Conservation (phyloP, 2,113 vertebrate species). For the Grammatotria lemairii region DNA sequence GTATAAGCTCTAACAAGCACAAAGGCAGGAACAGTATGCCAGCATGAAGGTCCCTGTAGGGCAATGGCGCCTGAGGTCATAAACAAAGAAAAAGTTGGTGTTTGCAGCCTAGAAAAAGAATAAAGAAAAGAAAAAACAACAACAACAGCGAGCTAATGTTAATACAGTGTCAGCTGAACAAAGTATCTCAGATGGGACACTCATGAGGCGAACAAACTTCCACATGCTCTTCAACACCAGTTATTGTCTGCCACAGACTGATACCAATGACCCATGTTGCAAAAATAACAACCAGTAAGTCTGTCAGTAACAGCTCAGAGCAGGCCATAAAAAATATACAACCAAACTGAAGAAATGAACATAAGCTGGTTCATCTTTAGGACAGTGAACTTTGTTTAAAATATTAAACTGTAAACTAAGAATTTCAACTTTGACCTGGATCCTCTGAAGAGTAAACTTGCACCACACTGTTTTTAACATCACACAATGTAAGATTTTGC, state of each 20-base stretch:
- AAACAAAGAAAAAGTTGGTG: constrained; percentile 5
- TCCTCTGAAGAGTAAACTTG: background rate
- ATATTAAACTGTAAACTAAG: background rate
- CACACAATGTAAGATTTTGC: background rate
- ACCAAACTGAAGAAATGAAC: background rate
- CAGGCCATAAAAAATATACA: background rate
- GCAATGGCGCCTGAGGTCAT: constrained; percentile 1
- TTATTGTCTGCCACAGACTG: background rate
- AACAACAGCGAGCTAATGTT: background rate
- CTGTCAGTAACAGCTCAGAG: background rate
- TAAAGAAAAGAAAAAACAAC: background rate
- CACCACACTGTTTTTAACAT: background rate
- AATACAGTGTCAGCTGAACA: background rate
- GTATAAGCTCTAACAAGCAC: constrained; percentile 20
- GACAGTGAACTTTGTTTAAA: background rate
- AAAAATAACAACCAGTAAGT: background rate
- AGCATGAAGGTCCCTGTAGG: constrained; percentile 12
- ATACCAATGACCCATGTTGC: background rate
- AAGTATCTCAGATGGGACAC: background rate
- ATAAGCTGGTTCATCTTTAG: background rate
- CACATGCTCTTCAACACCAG: background rate
- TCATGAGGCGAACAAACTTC: background rate
- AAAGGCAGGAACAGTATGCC: constrained; percentile 2
- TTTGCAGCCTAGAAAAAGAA: background rate
- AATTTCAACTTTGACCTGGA: background rate